Percentiles rank a stretch among this genome's conserved stretches.
These are phyloP conservation scores for Chrysolina haemoptera DNA, from an alignment of 2,888 invertebrate genomes.

Conservation along the genomic window DNA sequence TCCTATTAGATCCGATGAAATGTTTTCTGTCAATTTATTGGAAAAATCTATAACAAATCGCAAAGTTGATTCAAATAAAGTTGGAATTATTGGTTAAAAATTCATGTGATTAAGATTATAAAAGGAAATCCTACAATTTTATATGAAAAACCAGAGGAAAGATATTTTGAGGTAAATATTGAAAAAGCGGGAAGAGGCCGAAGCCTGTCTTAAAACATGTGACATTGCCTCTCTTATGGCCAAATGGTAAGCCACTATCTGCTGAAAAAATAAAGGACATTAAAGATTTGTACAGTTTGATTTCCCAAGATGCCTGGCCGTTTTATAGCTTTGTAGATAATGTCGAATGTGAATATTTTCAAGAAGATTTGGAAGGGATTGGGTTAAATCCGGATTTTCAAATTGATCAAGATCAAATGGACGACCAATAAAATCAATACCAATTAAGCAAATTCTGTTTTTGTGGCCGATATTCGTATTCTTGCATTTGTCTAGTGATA, in stretches of 20 bases:
- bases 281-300: neutral
- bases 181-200: too few relatives aligned
- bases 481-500: too few relatives aligned
- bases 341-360: constrained; percentile 22
- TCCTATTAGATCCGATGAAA: constrained; percentile 41
- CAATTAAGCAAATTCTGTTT: too few relatives aligned
- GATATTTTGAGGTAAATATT: too few relatives aligned
- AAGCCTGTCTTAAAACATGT: too few relatives aligned
- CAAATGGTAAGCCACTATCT: too few relatives aligned
- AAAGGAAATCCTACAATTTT: too few relatives aligned
- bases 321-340: constrained; percentile 30
- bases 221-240: neutral
- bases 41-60: constrained; percentile 38
- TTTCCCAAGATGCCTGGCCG: constrained; percentile 25
- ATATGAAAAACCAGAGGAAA: too few relatives aligned
- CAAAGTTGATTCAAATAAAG: constrained; percentile 31
- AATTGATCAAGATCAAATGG: constrained; percentile 26
- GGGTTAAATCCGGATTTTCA: constrained; percentile 28
- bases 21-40: constrained; percentile 39
- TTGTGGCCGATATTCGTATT: too few relatives aligned
- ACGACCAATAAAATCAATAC: constrained; percentile 1
- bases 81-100: constrained; percentile 45
- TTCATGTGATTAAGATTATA: neutral
- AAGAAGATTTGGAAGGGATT: constrained; percentile 29
- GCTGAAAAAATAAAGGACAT: too few relatives aligned